These are phyloP conservation scores for Anolis carolinensis DNA, from an alignment of 2,113 vertebrate genomes.

Conservation along the genomic window DNA sequence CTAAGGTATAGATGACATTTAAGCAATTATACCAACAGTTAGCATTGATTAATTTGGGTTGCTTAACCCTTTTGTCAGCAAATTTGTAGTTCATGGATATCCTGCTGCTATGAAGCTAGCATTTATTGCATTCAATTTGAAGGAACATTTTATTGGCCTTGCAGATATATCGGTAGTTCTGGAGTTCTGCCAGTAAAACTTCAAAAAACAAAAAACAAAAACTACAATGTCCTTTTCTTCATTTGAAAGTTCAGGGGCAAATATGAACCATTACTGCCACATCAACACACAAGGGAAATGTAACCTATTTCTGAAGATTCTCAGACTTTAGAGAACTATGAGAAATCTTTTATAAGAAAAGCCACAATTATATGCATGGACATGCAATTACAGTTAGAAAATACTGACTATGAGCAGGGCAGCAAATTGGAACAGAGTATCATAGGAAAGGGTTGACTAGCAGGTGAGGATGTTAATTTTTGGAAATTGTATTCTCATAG, in stretches of 20 bases:
- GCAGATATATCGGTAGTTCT: constrained; percentile 18
- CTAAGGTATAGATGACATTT: constrained; percentile 69
- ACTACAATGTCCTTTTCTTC: not conserved
- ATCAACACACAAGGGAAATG: not conserved
- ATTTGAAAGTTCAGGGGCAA: not conserved
- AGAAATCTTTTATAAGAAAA: not conserved
- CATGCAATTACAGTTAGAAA: not conserved
- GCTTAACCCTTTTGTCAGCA: constrained; percentile 68
- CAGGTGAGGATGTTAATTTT: not conserved
- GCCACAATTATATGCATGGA: no score
- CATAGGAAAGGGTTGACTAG: not conserved
- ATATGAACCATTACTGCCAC: no score
- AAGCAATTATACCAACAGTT: constrained; percentile 64
- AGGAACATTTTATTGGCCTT: constrained; percentile 32
- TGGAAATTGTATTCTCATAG: no score
- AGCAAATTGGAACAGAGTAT: not conserved
- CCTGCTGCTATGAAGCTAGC: constrained; percentile 44
- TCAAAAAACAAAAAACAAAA: not conserved
- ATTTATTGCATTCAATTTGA: constrained; percentile 57
- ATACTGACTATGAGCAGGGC: not conserved
- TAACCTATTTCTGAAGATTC: not conserved
- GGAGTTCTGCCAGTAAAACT: not conserved
- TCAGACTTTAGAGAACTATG: not conserved
- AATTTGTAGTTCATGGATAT: constrained; percentile 59
- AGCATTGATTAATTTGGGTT: constrained; percentile 61